A percentile compares a stretch with the other conserved stretches of the same genome.
phyloP scores from a whole-genome alignment of 2,888 invertebrate genomes.

The Dryadula phaetusa region DNA sequence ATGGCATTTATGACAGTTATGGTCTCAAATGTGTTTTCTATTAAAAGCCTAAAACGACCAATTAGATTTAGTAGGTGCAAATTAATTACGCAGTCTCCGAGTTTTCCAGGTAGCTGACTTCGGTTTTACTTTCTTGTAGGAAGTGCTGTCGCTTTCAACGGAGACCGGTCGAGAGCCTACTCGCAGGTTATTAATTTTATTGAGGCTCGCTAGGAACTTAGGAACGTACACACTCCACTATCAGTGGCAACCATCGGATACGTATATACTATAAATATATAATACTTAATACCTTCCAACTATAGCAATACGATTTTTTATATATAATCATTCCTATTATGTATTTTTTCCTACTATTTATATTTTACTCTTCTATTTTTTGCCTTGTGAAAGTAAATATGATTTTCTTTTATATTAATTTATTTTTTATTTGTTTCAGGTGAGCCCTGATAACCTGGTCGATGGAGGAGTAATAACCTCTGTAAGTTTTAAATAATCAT shows the following conservation, averaged over 20 bases:
- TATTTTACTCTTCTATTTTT: neutral
- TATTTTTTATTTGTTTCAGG: conserved; percentile 62
- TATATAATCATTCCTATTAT: neutral
- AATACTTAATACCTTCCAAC: neutral
- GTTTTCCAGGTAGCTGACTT: conserved; percentile 67
- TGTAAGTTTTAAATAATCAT: conserved; percentile 49
- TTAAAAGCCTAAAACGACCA: conserved; percentile 30
- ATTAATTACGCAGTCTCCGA: conserved; percentile 46
- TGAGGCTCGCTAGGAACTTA: conserved; percentile 50
- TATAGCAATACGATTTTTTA: neutral
- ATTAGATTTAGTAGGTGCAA: conserved; percentile 38
- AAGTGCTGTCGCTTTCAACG: conserved; percentile 82
- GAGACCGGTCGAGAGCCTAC: conserved; percentile 73
- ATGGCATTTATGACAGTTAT: too few relatives aligned
- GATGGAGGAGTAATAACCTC: conserved; percentile 53
- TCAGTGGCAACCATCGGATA: conserved; percentile 28
- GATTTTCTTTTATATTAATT: conserved; percentile 27
- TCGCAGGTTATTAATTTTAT: conserved; percentile 55
- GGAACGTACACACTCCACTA: conserved; percentile 29
- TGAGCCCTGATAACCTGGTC: conserved; percentile 65
- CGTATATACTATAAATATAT: conserved; percentile 21
- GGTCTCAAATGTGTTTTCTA: too few relatives aligned
- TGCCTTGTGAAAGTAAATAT: neutral
- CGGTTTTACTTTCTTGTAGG: conserved; percentile 83
- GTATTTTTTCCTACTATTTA: neutral